Conservation (phyloP, 2,113 vertebrate species). For the Capreolus pygargus region DNA sequence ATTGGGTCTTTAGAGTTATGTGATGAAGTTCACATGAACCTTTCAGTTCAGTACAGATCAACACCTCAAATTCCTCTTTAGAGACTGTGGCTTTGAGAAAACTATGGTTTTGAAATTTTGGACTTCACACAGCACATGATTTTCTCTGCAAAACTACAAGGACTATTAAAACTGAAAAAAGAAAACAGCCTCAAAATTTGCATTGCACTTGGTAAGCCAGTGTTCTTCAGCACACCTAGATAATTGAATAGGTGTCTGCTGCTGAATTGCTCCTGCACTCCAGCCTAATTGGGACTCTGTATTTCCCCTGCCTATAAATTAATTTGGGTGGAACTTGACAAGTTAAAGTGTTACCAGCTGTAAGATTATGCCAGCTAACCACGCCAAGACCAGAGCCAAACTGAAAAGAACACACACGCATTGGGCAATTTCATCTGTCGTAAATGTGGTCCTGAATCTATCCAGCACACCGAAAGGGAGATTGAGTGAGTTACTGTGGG, state of each 20-base stretch:
- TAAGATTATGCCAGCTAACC: not conserved
- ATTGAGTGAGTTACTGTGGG: not conserved
- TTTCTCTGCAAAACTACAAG: not conserved
- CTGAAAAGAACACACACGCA: not conserved
- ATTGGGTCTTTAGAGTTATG: not conserved
- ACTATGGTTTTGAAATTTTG: not conserved
- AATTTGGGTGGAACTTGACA: constrained; percentile 36
- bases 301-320: constrained; percentile 27
- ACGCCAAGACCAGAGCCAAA: not conserved
- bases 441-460: not conserved
- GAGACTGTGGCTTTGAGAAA: not conserved
- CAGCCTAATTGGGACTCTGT: not conserved
- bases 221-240: not conserved
- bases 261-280: not conserved
- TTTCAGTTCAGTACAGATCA: not conserved
- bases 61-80: accelerated
- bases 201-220: not conserved
- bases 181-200: not conserved
- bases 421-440: not conserved
- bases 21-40: accelerated
- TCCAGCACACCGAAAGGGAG: accelerated
- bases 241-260: constrained; percentile 6
- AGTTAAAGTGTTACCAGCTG: constrained; percentile 4
- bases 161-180: accelerated
- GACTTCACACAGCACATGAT: not conserved